Base-by-base conservation (phyloP, 2,797 vertebrate species). In the Phoebastria nigripes region DNA sequence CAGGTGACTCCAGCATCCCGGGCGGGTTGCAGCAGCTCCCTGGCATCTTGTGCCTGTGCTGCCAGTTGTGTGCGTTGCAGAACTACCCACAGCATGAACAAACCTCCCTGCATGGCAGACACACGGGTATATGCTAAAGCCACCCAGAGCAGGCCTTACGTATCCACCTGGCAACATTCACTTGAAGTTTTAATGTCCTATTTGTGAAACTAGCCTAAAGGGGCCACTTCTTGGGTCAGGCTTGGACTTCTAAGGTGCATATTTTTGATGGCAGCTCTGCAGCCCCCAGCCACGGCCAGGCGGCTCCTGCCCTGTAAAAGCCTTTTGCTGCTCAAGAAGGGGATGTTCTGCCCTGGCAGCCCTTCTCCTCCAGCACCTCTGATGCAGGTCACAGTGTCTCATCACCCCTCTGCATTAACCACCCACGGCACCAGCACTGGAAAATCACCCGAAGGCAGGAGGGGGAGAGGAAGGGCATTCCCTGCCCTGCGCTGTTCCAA, bases 41-140 rank as follows among this genome's bases (percentile, higher is more conserved):
- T 1, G 3, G 33, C 8, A 1, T 9, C 46, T 41, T 8, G 24
- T 4, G 9, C 55, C 56, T 15, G 46, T 5, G 6, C 9, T 11
- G 17, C 42, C 1, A 2, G 28, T 10, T 47, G 58, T 3, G 19
- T 2, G 8, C 2, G 0, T 12, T 21, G 61, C 33, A 22, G 56
- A 31, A 11, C 12, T 1, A 37, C 37, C 37, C 11, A 0, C 1
- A 18, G 77, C 33, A 11, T 0, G 8, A 44, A 26, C 21, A 82
- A 10, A 1, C 11, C 52, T 37, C 39, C 22, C 26, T 1, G 0
- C 31, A 0, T 1, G 3, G 9, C 47, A n/a, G 26, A 21, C 47
- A 13, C 29, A 2, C 0, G 1, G 26, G 26, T 0, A 19, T 7
- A 1, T 0, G 22, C 42, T 33, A 6, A 29, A 59, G 26, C 8